phyloP scores from a whole-genome alignment of 1,140 invertebrate genomes.

The Procambarus virginalis region DNA sequence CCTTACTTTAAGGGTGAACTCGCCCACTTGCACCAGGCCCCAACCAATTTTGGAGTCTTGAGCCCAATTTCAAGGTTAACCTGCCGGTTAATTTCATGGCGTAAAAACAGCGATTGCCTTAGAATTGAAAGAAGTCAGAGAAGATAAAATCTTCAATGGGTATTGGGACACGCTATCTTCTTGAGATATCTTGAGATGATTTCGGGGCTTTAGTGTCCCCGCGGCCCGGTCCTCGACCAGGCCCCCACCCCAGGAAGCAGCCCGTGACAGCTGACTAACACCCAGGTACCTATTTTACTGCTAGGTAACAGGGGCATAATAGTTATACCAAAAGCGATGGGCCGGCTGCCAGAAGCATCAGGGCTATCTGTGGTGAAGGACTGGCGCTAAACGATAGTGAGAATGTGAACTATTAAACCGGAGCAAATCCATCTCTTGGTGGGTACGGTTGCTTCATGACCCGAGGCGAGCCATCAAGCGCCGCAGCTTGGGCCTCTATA shows the following conservation, averaged over 20 bases:
- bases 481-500: background rate
- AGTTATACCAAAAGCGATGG: no score
- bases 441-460: background rate
- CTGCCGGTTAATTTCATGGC: background rate
- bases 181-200: no score
- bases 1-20: no score
- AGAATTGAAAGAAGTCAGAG: background rate
- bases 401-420: background rate
- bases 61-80: background rate
- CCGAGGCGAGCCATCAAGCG: background rate
- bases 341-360: no score
- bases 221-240: no score
- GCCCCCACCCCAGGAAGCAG: no score
- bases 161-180: background rate
- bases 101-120: conserved; percentile 4
- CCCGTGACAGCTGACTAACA: no score
- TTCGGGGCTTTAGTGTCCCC: no score
- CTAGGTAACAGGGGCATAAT: no score
- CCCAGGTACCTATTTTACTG: no score
- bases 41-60: background rate
- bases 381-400: background rate
- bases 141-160: background rate
- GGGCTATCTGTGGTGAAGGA: no score
- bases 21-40: no score
- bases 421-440: background rate